Evolutionary conservation across 1,140 invertebrate genomes (phyloP), one percentile per base, ranked within the genome.

Genomic region (Trypoxylus dichotomus): DNA sequence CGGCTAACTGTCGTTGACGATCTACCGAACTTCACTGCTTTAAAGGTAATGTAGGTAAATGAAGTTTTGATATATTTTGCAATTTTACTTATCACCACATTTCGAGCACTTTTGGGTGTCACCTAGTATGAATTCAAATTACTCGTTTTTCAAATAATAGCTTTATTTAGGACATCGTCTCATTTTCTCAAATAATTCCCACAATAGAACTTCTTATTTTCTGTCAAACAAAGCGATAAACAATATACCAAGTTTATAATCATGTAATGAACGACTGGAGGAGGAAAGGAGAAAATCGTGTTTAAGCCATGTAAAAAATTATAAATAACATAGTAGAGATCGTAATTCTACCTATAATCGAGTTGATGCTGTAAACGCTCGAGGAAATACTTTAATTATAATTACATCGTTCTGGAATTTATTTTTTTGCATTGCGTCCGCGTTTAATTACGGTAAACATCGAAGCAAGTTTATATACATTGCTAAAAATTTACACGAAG

Each of bases 261-360:
- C 47, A 19, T 54, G 6, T 15, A 54, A 54, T 54, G 19, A 54
- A 19, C 15, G 47, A 19, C 6, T 5, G 15, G 15, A 54, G 32
- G 10, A 37, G 32, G 32, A 37, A 7, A 37, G 10, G 32, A n/a
- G n/a, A 43, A 54, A 54, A 54, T 19, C 19, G 19, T 54, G 15
- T 54, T 54, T 54, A n/a, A 54, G 47, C 7, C 13, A 47, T 19
- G 47, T 19, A 19, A 54, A 54, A 19, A 19, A 54, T n/a, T 19
- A 54, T 54, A 54, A 54, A 54, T 54, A 54, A 54, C 47, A 54
- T 54, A n/a, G 47, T 19, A 54, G n/a, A n/a, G 47, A n/a, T 54
- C 7, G 19, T 54, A 54, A 54, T 54, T 54, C 47, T n/a, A n/a
- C 19, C 15, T 19, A 54, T 54, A 54, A n/a, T 54, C 11, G 47